A percentile compares a stretch with the other conserved stretches of the same genome.
Conservation (phyloP, 2,888 invertebrate species). For the Cerceris ruficornis region DNA sequence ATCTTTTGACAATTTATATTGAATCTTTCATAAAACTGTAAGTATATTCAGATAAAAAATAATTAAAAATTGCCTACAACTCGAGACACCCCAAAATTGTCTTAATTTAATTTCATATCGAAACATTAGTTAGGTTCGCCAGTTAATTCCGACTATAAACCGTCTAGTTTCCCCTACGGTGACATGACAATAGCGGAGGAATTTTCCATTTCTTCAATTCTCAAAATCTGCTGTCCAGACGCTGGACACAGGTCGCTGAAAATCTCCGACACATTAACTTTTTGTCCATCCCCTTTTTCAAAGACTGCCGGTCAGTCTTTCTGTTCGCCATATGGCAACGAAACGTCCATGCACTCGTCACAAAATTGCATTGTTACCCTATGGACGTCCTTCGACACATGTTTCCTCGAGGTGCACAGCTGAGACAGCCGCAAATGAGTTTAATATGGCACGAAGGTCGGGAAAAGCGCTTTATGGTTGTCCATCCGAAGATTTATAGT, state of each 20-base stretch:
- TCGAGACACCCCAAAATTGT: too few species aligned
- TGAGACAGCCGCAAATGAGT: constrained; percentile 23
- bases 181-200: too few species aligned
- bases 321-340: constrained; percentile 63
- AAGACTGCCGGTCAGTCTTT: constrained; percentile 23
- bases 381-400: constrained; percentile 49
- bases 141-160: too few species aligned
- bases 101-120: too few species aligned
- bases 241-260: background rate
- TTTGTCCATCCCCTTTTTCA: constrained; percentile 26
- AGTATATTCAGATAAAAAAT: too few species aligned
- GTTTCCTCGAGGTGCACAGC: constrained; percentile 41
- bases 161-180: too few species aligned
- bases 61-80: too few species aligned
- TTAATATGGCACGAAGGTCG: constrained; percentile 12
- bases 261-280: constrained; percentile 10
- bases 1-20: too few species aligned
- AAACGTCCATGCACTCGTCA: constrained; percentile 38
- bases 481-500: constrained; percentile 43
- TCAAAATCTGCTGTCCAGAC: background rate
- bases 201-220: background rate
- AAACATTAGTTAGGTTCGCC: too few species aligned
- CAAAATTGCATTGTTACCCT: constrained; percentile 63
- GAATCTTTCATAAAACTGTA: too few species aligned
- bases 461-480: constrained; percentile 40